Conservation (phyloP, 1,140 invertebrate species). For the Zaprionus davidi region DNA sequence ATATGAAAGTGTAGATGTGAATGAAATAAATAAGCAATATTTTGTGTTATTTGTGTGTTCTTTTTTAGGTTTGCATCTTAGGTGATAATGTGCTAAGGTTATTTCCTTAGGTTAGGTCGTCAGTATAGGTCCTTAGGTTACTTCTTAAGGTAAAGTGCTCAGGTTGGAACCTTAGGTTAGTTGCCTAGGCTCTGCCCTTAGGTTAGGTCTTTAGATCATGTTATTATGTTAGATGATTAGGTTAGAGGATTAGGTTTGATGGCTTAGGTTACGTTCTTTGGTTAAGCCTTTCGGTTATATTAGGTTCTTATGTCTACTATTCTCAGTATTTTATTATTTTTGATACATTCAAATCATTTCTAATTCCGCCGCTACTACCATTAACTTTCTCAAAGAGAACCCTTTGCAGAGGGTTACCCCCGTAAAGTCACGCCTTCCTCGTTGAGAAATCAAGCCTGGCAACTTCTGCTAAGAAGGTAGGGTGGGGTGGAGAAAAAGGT, state of each 20-base stretch:
- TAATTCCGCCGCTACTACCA: neutral
- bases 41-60: neutral
- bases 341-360: neutral
- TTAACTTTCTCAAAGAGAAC: neutral
- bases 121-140: too few relatives aligned
- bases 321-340: neutral
- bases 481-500: neutral
- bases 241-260: too few relatives aligned
- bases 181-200: too few relatives aligned
- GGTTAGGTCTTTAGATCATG: too few relatives aligned
- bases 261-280: too few relatives aligned
- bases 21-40: neutral
- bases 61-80: neutral
- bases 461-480: constrained; percentile 7
- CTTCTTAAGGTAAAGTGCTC: too few relatives aligned
- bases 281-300: too few relatives aligned
- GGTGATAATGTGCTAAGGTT: too few relatives aligned
- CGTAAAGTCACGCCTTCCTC: constrained; percentile 29
- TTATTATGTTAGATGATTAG: too few relatives aligned
- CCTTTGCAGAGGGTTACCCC: neutral
- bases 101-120: neutral
- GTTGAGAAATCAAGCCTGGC: constrained; percentile 28
- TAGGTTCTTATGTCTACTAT: neutral
- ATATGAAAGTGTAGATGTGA: neutral
- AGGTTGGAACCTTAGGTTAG: too few relatives aligned